Base-by-base conservation (phyloP, 37 sponge, comb jelly and placozoan species). In the Eunapius fragilis region DNA sequence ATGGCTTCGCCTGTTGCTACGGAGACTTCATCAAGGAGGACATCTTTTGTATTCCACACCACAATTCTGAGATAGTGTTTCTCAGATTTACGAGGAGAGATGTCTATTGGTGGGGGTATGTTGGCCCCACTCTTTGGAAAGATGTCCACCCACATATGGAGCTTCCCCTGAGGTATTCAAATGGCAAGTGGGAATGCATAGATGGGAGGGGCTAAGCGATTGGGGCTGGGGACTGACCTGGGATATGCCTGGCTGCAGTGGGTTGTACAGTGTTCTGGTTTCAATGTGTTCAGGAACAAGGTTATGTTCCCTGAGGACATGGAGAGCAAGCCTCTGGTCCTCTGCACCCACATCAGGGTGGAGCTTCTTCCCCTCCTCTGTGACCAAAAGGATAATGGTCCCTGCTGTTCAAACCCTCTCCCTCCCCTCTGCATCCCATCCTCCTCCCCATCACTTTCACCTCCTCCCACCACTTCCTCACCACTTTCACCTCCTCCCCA, bases 141-240 rank as follows among this genome's bases (percentile, higher is more conserved):
- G 30, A 99, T 95, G 78, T 99, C 97, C 31, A 99, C 96, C 94
- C 96, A 97, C 96, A 99, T 99, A 87, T 99, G 96, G 19, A 99
- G 86, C 67, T 83, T 71, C 25, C 99, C 99, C 93, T 96, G 86
- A 17, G 79, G 70, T n/a, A n/a, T n/a, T n/a, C n/a, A n/a, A n/a
- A n/a, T n/a, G n/a, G 47, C 9, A 11, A 9, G 47, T 4, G 47
- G 47, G 47, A 45, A 6, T 3, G 30, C 5, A 6, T 10, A 70
- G 30, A 70, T 28, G 30, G 71, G 71, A 70, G 30, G 28, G 7
- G 26, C 47, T 45, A 45, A 9, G 9, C 9, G 47, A 45, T 11
- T 45, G 47, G 47, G 47, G 9, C 36, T 25, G 6, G 37, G 25
- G 24, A 82, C 71, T 24, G 38, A 94, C 94, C 83, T 93, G 94